These are phyloP conservation scores for Cinclus mexicanus DNA, from an alignment of 2,113 vertebrate species.

Conservation along the genomic window DNA sequence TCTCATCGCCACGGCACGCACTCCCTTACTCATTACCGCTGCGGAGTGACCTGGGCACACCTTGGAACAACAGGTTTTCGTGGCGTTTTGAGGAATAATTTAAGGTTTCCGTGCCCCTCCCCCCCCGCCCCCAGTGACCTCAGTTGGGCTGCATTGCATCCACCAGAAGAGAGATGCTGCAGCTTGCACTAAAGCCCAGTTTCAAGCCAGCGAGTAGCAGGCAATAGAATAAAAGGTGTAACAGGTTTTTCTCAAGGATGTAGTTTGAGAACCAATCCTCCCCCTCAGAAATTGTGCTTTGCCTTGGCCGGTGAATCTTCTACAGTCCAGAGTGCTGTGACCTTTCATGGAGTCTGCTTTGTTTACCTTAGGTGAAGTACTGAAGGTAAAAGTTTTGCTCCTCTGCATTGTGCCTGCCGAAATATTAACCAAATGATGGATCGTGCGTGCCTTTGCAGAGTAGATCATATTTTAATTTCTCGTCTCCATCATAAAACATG, in stretches of 20 bases:
- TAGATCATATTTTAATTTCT: background rate
- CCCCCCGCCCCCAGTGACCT: background rate
- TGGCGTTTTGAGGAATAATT: background rate
- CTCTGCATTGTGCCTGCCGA: background rate
- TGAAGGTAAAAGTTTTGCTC: background rate
- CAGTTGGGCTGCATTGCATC: background rate
- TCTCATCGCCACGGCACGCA: rapidly evolving
- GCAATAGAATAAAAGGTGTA: background rate
- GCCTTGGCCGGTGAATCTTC: background rate
- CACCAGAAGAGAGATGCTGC: background rate
- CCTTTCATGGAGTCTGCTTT: background rate
- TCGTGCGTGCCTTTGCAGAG: rapidly evolving
- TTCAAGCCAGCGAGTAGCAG: background rate
- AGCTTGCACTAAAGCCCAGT: background rate
- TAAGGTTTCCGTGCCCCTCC: background rate
- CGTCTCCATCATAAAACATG: background rate
- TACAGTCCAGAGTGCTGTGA: background rate
- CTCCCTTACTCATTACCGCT: rapidly evolving
- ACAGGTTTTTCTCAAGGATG: background rate
- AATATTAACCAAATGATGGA: background rate
- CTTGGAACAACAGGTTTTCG: background rate
- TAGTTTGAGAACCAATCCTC: background rate
- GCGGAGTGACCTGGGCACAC: background rate
- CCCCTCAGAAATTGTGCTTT: background rate
- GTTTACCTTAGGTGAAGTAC: background rate